Evolutionary conservation across 37 sponge, comb jelly and placozoan species (phyloP).

Genomic region (Chondrilla cf. caribensis): DNA sequence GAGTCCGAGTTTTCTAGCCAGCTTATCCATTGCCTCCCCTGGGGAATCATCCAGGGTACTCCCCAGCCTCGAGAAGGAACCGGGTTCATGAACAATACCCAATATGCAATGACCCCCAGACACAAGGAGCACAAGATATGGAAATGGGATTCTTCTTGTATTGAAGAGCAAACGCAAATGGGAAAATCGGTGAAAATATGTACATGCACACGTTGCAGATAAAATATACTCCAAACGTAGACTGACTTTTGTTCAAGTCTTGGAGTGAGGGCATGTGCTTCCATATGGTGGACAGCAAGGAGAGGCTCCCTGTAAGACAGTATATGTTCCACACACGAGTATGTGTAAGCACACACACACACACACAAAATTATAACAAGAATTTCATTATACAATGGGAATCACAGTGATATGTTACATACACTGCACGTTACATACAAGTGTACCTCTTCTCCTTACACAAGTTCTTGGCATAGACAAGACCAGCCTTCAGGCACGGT

Average conservation of each 20-base stretch:
- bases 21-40: conserved; percentile 75
- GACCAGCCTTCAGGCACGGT: conserved; percentile 50
- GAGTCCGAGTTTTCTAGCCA: conserved; percentile 46
- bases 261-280: conserved; percentile 80
- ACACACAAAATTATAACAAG: conserved; percentile 8
- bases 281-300: conserved; percentile 83
- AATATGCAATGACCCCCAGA: conserved; percentile 87
- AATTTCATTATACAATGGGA: too few relatives aligned
- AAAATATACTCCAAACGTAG: neutral
- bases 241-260: conserved; percentile 49
- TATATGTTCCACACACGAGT: neutral
- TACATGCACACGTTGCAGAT: too few relatives aligned
- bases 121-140: conserved; percentile 74
- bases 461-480: conserved; percentile 45
- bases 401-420: too few relatives aligned
- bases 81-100: conserved; percentile 34
- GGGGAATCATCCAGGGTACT: conserved; percentile 54
- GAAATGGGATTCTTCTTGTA: conserved; percentile 64
- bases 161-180: too few relatives aligned
- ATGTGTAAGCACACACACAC: neutral
- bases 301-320: conserved; percentile 55
- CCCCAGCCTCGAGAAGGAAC: conserved; percentile 49
- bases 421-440: too few relatives aligned
- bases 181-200: neutral
- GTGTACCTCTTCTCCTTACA: conserved; percentile 30